Evolutionary conservation across 1,140 invertebrate genomes (phyloP).

Genomic region (Helicoverpa zea): DNA sequence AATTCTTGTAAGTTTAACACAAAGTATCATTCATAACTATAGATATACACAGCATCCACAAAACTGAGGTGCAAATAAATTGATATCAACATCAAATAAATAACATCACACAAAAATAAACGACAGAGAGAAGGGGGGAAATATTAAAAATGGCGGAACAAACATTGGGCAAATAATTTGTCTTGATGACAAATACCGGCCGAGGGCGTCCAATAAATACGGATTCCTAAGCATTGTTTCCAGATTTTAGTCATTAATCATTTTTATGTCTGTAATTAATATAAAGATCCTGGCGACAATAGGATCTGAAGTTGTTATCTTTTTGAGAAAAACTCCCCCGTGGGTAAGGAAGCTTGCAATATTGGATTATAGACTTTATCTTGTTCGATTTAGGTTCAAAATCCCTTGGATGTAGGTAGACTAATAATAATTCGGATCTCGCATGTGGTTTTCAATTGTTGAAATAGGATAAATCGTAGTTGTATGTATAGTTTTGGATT

Average conservation of each 20-base stretch:
- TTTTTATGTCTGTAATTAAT: slow-evolving; percentile 85
- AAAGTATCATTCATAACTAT: not conserved
- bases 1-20: not conserved
- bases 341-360: not conserved
- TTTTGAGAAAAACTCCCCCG: slow-evolving; percentile 51
- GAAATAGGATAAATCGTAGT: not conserved
- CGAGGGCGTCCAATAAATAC: slow-evolving; percentile 77
- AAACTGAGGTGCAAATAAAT: not conserved
- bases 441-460: not conserved
- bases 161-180: slow-evolving; percentile 70
- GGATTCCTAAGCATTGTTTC: slow-evolving; percentile 79
- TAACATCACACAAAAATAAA: slow-evolving; percentile 20
- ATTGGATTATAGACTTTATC: not conserved
- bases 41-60: not conserved
- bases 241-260: slow-evolving; percentile 81
- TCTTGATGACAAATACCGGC: slow-evolving; percentile 79
- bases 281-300: slow-evolving; percentile 79
- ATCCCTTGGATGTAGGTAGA: not conserved
- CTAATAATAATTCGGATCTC: not conserved
- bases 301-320: slow-evolving; percentile 58
- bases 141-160: slow-evolving; percentile 62
- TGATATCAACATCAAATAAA: slow-evolving; percentile 16
- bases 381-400: not conserved
- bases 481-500: too few relatives aligned
- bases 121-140: slow-evolving; percentile 19